A percentile compares a stretch with the other conserved stretches of the same genome.
Conservation (phyloP, 2,113 vertebrate genomes). For the Hyperopisus bebe region DNA sequence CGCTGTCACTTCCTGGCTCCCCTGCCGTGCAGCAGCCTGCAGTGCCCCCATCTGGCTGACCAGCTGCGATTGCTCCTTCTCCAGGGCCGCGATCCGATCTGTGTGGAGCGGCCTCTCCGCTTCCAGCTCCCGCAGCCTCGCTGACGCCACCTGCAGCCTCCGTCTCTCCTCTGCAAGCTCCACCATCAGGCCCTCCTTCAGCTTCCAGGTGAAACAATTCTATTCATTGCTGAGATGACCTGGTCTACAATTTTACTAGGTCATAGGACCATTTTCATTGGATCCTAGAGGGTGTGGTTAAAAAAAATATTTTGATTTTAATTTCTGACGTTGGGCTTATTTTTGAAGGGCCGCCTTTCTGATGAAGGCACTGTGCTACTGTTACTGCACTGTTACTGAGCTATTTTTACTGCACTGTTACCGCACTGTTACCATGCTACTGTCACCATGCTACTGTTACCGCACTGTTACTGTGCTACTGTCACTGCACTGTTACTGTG, state of each 20-base stretch:
- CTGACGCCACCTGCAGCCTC: constrained; percentile 35
- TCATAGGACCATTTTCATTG: not conserved
- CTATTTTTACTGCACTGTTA: too few species aligned
- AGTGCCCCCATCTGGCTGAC: constrained; percentile 50
- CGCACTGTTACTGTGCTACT: too few species aligned
- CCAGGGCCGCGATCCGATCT: constrained; percentile 41
- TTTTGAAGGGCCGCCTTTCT: not conserved
- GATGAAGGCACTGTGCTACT: not conserved
- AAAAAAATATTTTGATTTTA: not conserved
- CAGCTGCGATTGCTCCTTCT: constrained; percentile 44
- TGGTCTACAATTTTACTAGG: not conserved
- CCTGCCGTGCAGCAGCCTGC: constrained; percentile 23
- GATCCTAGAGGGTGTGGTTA: not conserved
- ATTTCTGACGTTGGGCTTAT: not conserved
- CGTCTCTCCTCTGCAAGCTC: constrained; percentile 46
- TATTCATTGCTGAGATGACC: not conserved
- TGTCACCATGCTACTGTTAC: too few species aligned
- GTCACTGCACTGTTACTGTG: too few species aligned
- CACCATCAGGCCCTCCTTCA: constrained; percentile 47
- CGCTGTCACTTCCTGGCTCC: constrained; percentile 24
- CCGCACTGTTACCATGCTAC: too few species aligned
- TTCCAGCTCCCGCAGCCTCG: constrained; percentile 45
- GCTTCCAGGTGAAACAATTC: constrained; percentile 35
- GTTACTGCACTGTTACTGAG: not conserved
- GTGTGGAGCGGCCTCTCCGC: constrained; percentile 38